Conservation (phyloP, 2,888 invertebrate species). For the Drosophila limbata region DNA sequence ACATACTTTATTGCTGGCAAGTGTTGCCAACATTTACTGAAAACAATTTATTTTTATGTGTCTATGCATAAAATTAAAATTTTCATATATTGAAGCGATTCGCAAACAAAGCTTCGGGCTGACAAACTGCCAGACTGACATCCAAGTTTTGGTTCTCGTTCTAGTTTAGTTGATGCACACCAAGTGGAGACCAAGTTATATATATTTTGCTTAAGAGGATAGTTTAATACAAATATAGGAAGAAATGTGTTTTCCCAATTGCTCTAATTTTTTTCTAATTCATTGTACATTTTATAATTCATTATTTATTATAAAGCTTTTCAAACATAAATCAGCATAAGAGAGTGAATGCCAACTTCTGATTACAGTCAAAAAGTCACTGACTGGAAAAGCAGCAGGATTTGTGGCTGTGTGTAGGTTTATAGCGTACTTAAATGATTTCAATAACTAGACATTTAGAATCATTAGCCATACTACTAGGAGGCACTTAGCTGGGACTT, state of each 20-base stretch:
- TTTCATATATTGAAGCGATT: conserved; percentile 53
- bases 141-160: background rate
- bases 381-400: conserved; percentile 22
- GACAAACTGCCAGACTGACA: conserved; percentile 24
- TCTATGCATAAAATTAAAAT: conserved; percentile 73
- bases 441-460: conserved; percentile 60
- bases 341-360: background rate
- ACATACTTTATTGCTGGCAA: conserved; percentile 48
- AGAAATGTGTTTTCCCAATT: too few species aligned
- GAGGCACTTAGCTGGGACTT: conserved; percentile 47
- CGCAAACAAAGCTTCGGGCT: conserved; percentile 33
- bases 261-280: too few species aligned
- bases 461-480: conserved; percentile 53
- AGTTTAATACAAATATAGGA: background rate
- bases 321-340: background rate
- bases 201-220: background rate
- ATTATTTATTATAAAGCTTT: background rate
- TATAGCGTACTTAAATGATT: conserved; percentile 53
- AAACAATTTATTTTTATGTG: conserved; percentile 74
- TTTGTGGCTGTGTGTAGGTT: conserved; percentile 37
- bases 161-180: background rate
- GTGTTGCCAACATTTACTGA: conserved; percentile 61
- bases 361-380: conserved; percentile 15
- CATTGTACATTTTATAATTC: background rate
- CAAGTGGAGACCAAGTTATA: background rate